These are phyloP conservation scores for Pangasius krempfi DNA, from an alignment of 2,797 vertebrate genomes.

Conservation along the genomic window DNA sequence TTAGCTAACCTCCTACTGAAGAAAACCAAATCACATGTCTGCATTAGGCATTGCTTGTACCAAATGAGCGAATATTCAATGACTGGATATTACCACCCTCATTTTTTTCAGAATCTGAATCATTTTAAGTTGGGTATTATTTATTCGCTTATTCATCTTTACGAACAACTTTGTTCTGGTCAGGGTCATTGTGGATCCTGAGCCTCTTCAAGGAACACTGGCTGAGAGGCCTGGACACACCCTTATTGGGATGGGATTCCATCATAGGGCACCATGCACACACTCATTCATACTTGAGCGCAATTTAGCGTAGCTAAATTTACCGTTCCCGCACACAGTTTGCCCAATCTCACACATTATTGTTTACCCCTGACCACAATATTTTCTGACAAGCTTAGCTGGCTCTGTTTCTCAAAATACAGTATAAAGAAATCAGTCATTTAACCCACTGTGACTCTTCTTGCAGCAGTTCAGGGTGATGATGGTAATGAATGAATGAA, in stretches of 20 bases:
- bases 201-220: neutral
- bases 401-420: neutral
- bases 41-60: neutral
- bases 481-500: neutral
- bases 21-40: neutral
- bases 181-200: neutral
- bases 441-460: neutral
- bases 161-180: neutral
- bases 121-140: neutral
- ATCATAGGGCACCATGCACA: neutral
- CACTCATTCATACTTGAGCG: neutral
- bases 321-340: too few species aligned
- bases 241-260: neutral
- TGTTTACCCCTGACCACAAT: neutral
- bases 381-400: neutral
- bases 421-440: neutral
- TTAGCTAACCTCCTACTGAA: neutral
- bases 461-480: neutral
- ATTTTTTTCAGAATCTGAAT: neutral
- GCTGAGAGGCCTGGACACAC: neutral
- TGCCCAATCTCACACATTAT: too few species aligned
- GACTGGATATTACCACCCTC: neutral
- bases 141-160: neutral
- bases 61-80: neutral
- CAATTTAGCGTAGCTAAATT: neutral